A percentile compares a stretch with the other conserved stretches of the same genome.
Evolutionary conservation across 2,888 invertebrate species (phyloP).

Genomic region (Drosophila rubida): DNA sequence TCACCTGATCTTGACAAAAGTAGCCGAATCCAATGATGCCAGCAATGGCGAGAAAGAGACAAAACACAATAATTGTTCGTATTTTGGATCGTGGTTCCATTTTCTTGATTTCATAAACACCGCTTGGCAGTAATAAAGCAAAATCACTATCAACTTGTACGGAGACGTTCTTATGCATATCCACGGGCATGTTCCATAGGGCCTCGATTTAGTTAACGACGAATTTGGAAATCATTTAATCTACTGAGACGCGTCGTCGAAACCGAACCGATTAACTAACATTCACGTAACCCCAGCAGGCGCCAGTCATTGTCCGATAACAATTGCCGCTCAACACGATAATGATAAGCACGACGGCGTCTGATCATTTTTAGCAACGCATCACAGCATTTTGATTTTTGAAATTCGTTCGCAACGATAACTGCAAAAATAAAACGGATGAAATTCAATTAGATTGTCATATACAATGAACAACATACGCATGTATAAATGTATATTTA

Average conservation of each 20-base stretch:
- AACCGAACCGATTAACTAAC: constrained; percentile 1
- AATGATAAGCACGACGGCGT: constrained; percentile 9
- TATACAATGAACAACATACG: neutral
- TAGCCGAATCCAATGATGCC: constrained; percentile 96
- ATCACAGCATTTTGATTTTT: neutral
- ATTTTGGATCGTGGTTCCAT: constrained; percentile 94
- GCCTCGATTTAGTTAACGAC: constrained; percentile 20
- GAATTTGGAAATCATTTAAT: constrained; percentile 2
- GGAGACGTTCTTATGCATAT: constrained; percentile 91
- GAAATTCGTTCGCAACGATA: neutral
- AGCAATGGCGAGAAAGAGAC: constrained; percentile 92
- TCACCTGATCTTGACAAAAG: constrained; percentile 94
- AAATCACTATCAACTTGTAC: constrained; percentile 94
- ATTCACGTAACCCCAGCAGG: constrained; percentile 24
- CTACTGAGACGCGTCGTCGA: neutral
- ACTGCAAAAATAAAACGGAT: constrained; percentile 24
- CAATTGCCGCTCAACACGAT: constrained; percentile 10
- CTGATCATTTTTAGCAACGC: constrained; percentile 11
- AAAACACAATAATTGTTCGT: constrained; percentile 92
- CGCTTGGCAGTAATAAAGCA: constrained; percentile 91
- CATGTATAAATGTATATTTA: neutral
- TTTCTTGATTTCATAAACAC: constrained; percentile 92
- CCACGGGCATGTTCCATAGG: constrained; percentile 82
- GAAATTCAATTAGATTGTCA: constrained; percentile 1
- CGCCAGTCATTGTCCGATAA: constrained; percentile 46